Percentiles rank a stretch among this genome's conserved stretches.
Evolutionary conservation across 2,797 vertebrate genomes (phyloP).

Genomic region (Danio jaintianensis): DNA sequence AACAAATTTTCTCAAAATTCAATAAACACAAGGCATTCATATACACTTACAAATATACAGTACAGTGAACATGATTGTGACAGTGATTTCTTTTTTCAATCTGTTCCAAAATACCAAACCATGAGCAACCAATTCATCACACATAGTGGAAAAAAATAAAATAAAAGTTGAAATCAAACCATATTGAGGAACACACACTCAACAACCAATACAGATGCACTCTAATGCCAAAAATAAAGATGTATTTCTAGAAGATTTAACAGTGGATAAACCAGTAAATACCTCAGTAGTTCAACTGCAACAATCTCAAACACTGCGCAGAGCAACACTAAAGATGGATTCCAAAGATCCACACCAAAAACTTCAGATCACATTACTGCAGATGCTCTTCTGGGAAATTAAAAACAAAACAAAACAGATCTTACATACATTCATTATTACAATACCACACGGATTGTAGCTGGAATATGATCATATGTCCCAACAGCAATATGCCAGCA

Average conservation of each 20-base stretch:
- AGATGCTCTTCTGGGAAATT: background rate
- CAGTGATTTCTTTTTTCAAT: conserved; percentile 62
- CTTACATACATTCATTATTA: conserved; percentile 37
- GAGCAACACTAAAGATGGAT: conserved; percentile 50
- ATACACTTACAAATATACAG: conserved; percentile 59
- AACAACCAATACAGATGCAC: conserved; percentile 8
- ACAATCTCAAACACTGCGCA: conserved; percentile 50
- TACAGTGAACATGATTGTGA: conserved; percentile 65
- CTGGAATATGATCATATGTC: conserved; percentile 19
- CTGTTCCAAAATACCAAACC: background rate
- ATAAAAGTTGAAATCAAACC: background rate
- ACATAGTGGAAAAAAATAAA: background rate
- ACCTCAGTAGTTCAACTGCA: conserved; percentile 21
- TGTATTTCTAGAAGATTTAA: background rate
- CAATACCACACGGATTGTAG: conserved; percentile 26
- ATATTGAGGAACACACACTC: conserved; percentile 16
- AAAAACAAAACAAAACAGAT: conserved; percentile 16
- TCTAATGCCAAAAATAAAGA: conserved; percentile 6
- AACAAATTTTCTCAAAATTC: background rate
- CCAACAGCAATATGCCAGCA: conserved; percentile 28
- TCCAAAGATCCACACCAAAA: conserved; percentile 22
- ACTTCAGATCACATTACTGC: background rate
- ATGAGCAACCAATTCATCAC: conserved; percentile 10
- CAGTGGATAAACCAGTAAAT: background rate
- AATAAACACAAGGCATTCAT: background rate